These are phyloP conservation scores for Chionoecetes opilio DNA, from an alignment of 1,140 invertebrate genomes.

Conservation along the genomic window DNA sequence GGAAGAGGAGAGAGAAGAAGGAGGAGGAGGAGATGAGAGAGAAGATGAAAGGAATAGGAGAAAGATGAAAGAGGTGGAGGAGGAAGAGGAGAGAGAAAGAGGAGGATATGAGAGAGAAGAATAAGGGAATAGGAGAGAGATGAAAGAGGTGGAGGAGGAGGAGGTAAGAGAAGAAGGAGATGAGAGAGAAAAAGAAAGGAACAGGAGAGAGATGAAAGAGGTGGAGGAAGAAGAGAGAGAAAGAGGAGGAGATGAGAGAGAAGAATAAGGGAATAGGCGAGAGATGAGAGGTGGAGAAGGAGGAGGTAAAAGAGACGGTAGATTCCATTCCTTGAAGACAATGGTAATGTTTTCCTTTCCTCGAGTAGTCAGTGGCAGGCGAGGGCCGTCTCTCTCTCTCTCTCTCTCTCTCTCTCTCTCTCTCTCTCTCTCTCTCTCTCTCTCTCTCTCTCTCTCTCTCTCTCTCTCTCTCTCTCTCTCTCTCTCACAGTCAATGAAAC, in stretches of 20 bases:
- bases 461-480: not conserved
- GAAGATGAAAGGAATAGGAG: not conserved
- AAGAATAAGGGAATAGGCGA: not conserved
- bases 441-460: not conserved
- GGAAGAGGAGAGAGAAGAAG: not conserved
- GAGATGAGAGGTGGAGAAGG: not conserved
- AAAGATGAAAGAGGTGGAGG: not conserved
- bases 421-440: constrained; percentile 11
- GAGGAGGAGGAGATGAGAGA: not conserved
- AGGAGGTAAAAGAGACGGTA: not conserved
- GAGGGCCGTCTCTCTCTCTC: not conserved
- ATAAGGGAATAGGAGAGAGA: not conserved
- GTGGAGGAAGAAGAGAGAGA: no score
- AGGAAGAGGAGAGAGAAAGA: no score
- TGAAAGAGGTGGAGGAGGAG: not conserved
- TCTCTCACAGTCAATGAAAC: not conserved
- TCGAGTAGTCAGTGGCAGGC: not conserved
- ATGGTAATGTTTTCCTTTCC: constrained; percentile 48
- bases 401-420: constrained; percentile 27
- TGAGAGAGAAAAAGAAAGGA: no score
- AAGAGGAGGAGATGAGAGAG: not conserved
- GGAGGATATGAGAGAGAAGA: no score
- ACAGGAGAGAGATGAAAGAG: no score
- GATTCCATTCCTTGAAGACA: constrained; percentile 44
- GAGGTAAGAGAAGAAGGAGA: no score